phyloP scores from a whole-genome alignment of 1,140 invertebrate species.

The Mya arenaria region DNA sequence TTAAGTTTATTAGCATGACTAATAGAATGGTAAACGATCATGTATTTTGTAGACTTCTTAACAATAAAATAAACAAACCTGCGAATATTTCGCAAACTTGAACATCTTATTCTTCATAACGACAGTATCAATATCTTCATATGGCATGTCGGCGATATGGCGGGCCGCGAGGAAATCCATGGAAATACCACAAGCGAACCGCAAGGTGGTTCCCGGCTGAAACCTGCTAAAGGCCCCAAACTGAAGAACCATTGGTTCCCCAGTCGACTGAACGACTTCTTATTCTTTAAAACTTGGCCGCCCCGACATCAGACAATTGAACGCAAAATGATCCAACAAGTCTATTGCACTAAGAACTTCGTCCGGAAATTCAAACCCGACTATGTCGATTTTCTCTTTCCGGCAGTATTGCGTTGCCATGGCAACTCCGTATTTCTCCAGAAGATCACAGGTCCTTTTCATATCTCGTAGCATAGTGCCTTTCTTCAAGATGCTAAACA shows the following conservation, averaged over 20 bases:
- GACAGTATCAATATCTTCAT: conserved; percentile 58
- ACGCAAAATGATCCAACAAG: conserved; percentile 57
- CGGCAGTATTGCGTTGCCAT: conserved; percentile 62
- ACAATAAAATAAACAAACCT: no score
- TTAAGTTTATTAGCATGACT: no score
- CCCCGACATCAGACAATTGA: conserved; percentile 38
- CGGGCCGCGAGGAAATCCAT: conserved; percentile 69
- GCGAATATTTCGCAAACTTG: conserved; percentile 60
- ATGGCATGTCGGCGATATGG: conserved; percentile 66
- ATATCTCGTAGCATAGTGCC: conserved; percentile 48
- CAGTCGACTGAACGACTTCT: conserved; percentile 44
- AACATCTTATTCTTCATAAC: conserved; percentile 65
- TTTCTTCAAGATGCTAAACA: conserved; percentile 51
- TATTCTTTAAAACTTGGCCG: conserved; percentile 49
- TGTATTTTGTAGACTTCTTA: no score
- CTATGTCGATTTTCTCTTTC: conserved; percentile 61
- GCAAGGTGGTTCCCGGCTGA: conserved; percentile 45
- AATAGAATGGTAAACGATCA: no score
- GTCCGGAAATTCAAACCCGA: conserved; percentile 60
- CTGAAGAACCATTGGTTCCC: conserved; percentile 57
- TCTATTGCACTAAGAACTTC: conserved; percentile 57
- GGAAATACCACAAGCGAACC: conserved; percentile 62
- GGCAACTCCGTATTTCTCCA: conserved; percentile 54
- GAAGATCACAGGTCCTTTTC: conserved; percentile 49
- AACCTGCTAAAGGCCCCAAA: conserved; percentile 63